A percentile compares a stretch with the other conserved stretches of the same genome.
phyloP scores from a whole-genome alignment of 2,888 invertebrate species.

The Helobdella robusta region DNA sequence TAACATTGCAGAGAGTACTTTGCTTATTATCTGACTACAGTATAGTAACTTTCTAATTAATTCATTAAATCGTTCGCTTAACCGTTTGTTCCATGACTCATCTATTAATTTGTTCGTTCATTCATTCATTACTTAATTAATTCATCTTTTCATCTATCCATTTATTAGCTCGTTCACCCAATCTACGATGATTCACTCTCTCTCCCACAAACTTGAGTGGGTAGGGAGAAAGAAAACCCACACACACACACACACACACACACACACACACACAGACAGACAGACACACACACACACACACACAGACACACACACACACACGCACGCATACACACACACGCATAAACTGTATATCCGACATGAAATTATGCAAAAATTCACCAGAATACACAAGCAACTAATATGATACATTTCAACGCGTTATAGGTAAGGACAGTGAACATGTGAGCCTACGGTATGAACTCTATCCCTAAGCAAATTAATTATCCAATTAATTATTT shows the following conservation, averaged over 20 bases:
- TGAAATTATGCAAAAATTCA: too few relatives aligned
- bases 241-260: background rate
- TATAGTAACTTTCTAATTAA: background rate
- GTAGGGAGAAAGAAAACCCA: too few relatives aligned
- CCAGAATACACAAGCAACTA: too few relatives aligned
- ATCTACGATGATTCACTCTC: too few relatives aligned
- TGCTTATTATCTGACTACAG: too few relatives aligned
- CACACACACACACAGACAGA: background rate
- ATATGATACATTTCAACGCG: too few relatives aligned
- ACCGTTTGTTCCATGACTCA: background rate
- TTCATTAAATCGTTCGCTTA: background rate
- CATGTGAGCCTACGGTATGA: too few relatives aligned
- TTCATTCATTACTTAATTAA: background rate
- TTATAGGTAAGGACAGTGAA: too few relatives aligned
- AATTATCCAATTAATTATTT: too few relatives aligned
- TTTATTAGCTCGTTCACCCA: background rate
- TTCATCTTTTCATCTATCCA: background rate
- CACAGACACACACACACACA: background rate
- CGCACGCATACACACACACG: background rate
- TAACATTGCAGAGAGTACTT: too few relatives aligned
- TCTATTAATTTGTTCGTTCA: background rate
- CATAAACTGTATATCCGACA: too few relatives aligned
- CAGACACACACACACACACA: background rate
- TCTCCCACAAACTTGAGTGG: background rate
- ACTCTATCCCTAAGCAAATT: too few relatives aligned